Conservation (phyloP, 2,888 invertebrate genomes). For the Cyaniris semiargus region DNA sequence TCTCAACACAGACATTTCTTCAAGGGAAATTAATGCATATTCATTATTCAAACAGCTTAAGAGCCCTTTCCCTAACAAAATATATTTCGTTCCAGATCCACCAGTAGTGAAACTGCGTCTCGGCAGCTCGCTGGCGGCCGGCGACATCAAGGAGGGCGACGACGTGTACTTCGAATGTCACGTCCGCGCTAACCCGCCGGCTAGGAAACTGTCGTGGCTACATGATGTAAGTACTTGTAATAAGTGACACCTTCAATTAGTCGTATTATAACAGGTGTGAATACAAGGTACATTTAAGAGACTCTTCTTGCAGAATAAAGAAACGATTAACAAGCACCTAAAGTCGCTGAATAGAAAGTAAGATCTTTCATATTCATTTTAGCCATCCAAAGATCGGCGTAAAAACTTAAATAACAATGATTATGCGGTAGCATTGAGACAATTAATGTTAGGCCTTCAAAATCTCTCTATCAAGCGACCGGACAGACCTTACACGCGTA, state of each 20-base stretch:
- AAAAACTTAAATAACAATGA: too few species aligned
- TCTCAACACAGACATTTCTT: too few species aligned
- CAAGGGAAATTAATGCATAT: too few species aligned
- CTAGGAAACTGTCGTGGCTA: constrained; percentile 91
- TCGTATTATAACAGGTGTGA: background rate
- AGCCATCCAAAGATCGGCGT: too few species aligned
- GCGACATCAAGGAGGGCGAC: constrained; percentile 95
- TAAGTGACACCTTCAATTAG: background rate
- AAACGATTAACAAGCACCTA: too few species aligned
- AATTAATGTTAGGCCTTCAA: too few species aligned
- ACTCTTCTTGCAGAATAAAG: too few species aligned
- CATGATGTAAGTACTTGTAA: constrained; percentile 87
- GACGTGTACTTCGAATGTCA: constrained; percentile 96
- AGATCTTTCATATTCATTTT: too few species aligned
- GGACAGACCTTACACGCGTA: background rate
- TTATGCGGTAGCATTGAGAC: too few species aligned
- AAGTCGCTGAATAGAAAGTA: too few species aligned
- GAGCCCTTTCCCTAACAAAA: background rate
- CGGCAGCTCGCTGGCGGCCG: constrained; percentile 91
- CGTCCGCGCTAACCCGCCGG: constrained; percentile 92
- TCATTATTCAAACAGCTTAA: background rate
- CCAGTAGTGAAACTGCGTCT: constrained; percentile 90
- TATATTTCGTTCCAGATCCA: constrained; percentile 83
- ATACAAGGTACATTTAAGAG: too few species aligned
- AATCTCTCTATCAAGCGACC: background rate